Evolutionary conservation across 2,888 invertebrate genomes (phyloP), one percentile per base, ranked within the genome.

Genomic region (Eristalis arbustorum): DNA sequence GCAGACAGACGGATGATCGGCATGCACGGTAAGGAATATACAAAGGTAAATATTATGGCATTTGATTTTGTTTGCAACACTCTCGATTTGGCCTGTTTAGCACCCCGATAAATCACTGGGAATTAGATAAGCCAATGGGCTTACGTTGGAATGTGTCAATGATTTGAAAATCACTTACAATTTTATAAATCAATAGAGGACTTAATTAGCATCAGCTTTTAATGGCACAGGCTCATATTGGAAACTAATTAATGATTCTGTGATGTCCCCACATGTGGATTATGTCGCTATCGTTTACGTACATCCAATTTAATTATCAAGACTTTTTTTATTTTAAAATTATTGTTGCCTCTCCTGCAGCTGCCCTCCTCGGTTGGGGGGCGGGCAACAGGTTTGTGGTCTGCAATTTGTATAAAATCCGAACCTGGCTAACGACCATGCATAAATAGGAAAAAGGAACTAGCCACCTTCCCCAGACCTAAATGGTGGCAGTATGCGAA

Each of bases 31-130:
- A 40, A 68, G 69, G 64, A 57, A 73, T 18, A 40, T 61, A 22
- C 42, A 56, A 72, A 72, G 56, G 81, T 72, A 85, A 85, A 85
- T 69, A 85, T 49, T 49, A 49, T 49, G 49, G 34, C 73, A 40
- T 85, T 81, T 85, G 76, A 85, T 85, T 85, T 85, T 85, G 81
- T 85, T 85, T 85, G 77, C 81, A 73, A 25, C 75, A 31, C 71
- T 69, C 71, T 76, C 22, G 31, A 59, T 62, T 84, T 81, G 84
- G 63, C 76, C 81, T 84, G 66, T 67, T 84, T 80, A 31, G 69
- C 64, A 49, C 34, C 37, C 31, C 42, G 67, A 84, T 84, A 81
- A 84, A 81, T 84, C 81, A 75, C 28, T 57, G 18, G 75, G 57
- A 79, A 84, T 80, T 62, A 68, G 67, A 68, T 76, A 59, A 64